Base-by-base conservation (phyloP, 1,140 invertebrate genomes). In the Penaeus vannamei region DNA sequence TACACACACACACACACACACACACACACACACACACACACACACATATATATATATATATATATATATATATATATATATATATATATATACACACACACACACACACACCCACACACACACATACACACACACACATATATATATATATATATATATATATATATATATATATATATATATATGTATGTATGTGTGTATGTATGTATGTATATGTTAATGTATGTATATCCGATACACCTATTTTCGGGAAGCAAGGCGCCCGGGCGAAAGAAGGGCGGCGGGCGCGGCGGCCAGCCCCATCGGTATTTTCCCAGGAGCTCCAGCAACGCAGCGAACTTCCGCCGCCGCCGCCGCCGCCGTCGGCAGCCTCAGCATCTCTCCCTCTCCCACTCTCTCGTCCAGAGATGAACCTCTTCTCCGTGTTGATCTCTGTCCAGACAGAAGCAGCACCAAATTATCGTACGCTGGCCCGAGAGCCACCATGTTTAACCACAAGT, bases 371-470 rank as follows among this genome's bases (percentile, higher is more conserved):
- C 1, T 26, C 46, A 14, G n/a, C 66, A 29, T n/a, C 66, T 72
- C 69, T 29, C 53, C 29, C 62, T 72, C 64, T 53, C 42, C 46
- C 42, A 26, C 66, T 72, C 64, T 46, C 29, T 59, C 46, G 46
- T 22, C 84, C 53, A 72, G 60, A 80, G 85, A 86, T 86, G 85
- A 86, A 79, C 85, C 85, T 23, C 23, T 80, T 77, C 85, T 23
- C 23, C 62, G 22, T 62, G 72, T 61, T 86, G 72, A 79, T 77
- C 85, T 60, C 32, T 14, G 53, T n/a, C 53, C 76, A 59, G 53
- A 60, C 46, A 84, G n/a, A 84, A 86, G 85, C 85, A 86, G 80
- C 85, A 86, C 85, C 85, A 86, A 86, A 86, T 86, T 86, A 86
- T 86, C 85, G 85, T 86, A 77, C 85, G 59, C 85, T 86, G 76